Conservation (phyloP, 2,888 invertebrate species). For the Catocala fraxini region DNA sequence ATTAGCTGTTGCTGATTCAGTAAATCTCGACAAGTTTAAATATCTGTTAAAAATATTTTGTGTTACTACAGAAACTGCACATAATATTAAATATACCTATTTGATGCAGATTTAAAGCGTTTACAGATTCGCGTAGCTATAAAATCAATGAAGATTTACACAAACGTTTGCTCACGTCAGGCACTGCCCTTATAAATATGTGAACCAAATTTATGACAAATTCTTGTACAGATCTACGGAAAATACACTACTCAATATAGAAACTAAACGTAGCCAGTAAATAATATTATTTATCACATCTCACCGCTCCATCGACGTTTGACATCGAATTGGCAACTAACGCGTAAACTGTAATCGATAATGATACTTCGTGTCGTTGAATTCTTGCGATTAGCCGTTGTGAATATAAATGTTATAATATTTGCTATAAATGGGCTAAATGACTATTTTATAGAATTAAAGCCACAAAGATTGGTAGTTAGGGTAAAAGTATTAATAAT, state of each 20-base stretch:
- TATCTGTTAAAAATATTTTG: too few species aligned
- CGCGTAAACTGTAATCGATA: conserved; percentile 53
- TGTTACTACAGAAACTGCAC: too few species aligned
- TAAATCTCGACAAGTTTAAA: too few species aligned
- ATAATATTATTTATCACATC: conserved; percentile 57
- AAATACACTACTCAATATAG: conserved; percentile 55
- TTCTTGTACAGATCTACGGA: conserved; percentile 59
- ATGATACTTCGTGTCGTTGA: conserved; percentile 54
- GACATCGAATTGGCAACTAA: conserved; percentile 50
- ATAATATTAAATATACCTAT: too few species aligned
- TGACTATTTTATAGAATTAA: conserved; percentile 30
- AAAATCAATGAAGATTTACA: background rate
- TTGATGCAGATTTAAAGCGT: too few species aligned
- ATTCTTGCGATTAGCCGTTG: conserved; percentile 56
- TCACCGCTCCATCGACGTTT: conserved; percentile 51
- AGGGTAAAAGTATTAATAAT: conserved; percentile 19
- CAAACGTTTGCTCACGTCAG: background rate
- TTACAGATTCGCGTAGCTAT: too few species aligned
- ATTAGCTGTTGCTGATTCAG: too few species aligned
- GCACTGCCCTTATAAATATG: background rate
- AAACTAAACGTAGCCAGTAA: conserved; percentile 39
- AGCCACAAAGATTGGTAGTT: conserved; percentile 15
- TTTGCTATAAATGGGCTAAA: conserved; percentile 36
- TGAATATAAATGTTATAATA: conserved; percentile 53
- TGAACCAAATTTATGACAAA: conserved; percentile 55